A percentile compares a stretch with the other conserved stretches of the same genome.
These are phyloP conservation scores for Leptopilina drosophilae DNA, from an alignment of 2,888 invertebrate genomes.

Conservation along the genomic window DNA sequence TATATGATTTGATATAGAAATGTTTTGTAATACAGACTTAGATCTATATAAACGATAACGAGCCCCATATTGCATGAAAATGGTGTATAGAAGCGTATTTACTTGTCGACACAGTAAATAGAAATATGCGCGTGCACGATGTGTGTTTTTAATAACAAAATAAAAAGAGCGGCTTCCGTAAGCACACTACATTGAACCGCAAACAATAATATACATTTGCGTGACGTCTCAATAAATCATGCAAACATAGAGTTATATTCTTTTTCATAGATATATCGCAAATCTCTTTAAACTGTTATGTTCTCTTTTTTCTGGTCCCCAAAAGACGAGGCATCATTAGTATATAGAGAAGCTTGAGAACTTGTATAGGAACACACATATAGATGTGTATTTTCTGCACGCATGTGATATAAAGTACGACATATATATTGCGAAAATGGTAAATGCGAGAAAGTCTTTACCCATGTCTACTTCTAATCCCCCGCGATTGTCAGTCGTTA, in stretches of 20 bases:
- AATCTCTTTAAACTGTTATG: not conserved
- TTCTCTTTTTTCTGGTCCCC: not conserved
- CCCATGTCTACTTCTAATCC: conserved; percentile 8
- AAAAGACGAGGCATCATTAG: conserved; percentile 17
- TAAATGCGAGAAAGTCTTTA: conserved; percentile 30
- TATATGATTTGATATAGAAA: conserved; percentile 8
- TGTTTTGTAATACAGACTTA: conserved; percentile 25
- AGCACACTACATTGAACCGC: not conserved
- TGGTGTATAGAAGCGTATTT: conserved; percentile 20
- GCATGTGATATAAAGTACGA: conserved; percentile 18
- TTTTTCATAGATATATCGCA: not conserved
- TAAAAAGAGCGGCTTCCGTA: not conserved
- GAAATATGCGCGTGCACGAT: not conserved
- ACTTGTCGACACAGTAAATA: not conserved
- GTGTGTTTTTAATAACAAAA: not conserved
- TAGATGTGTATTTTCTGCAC: too few relatives aligned
- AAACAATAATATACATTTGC: not conserved
- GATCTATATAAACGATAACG: conserved; percentile 8
- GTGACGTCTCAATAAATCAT: conserved; percentile 38
- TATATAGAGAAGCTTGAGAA: not conserved
- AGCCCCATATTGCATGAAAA: conserved; percentile 19
- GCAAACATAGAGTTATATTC: not conserved
- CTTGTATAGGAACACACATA: not conserved
- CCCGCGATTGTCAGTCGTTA: conserved; percentile 17
- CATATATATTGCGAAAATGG: conserved; percentile 27